A percentile compares a stretch with the other conserved stretches of the same genome.
Evolutionary conservation across 2,113 vertebrate species (phyloP).

Genomic region (Gavialis gangeticus): DNA sequence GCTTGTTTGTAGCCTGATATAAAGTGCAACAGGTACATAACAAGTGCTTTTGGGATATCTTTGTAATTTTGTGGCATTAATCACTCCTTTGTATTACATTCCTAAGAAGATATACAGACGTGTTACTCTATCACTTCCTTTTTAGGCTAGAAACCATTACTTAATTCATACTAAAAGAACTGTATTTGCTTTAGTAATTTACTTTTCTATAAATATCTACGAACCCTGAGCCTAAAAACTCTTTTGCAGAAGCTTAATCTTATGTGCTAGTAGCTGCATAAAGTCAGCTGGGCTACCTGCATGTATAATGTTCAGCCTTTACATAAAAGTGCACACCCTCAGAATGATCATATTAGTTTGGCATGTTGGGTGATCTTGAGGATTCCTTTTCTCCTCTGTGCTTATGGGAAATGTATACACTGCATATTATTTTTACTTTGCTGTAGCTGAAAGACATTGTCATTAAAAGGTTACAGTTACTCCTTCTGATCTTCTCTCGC

Average conservation of each 20-base stretch:
- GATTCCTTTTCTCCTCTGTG: background rate
- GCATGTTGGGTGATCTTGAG: background rate
- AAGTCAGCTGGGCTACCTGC: background rate
- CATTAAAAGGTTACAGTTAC: background rate
- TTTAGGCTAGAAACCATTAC: background rate
- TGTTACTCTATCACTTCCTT: background rate
- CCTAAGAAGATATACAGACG: background rate
- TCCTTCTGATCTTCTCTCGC: background rate
- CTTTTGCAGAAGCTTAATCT: background rate
- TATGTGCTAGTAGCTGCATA: background rate
- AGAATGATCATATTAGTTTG: no score
- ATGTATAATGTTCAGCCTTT: background rate
- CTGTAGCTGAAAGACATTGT: background rate
- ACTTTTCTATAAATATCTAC: background rate
- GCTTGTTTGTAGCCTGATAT: background rate
- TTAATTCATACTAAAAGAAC: background rate
- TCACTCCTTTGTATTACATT: background rate
- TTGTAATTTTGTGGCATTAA: background rate
- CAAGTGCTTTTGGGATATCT: background rate
- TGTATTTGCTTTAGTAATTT: background rate
- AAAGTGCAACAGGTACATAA: background rate
- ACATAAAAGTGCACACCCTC: background rate
- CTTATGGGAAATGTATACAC: background rate
- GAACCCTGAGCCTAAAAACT: background rate
- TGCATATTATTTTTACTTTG: background rate